Conservation (phyloP, 1,140 invertebrate genomes). For the Drosophila nigrodunni region DNA sequence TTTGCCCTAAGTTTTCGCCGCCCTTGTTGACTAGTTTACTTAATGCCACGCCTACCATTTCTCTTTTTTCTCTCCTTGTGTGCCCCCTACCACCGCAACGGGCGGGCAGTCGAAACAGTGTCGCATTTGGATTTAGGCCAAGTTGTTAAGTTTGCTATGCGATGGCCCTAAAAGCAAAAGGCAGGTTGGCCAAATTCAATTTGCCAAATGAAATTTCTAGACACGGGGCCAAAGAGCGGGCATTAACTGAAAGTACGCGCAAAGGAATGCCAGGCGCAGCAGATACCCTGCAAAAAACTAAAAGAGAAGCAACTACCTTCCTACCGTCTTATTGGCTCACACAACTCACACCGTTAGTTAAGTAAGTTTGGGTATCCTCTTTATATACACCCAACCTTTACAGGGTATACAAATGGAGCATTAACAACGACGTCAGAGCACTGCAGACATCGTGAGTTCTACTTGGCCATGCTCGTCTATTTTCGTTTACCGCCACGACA, state of each 20-base stretch:
- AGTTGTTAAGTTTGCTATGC: slow-evolving; percentile 49
- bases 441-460: slow-evolving; percentile 40
- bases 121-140: slow-evolving; percentile 60
- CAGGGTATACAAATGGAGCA: slow-evolving; percentile 37
- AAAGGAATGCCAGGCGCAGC: background rate
- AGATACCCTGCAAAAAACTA: slow-evolving; percentile 16
- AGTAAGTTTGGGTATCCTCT: background rate
- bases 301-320: too few relatives aligned
- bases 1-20: slow-evolving; percentile 32
- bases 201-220: slow-evolving; percentile 73
- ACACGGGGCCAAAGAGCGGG: slow-evolving; percentile 42
- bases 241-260: slow-evolving; percentile 14
- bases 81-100: background rate
- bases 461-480: slow-evolving; percentile 35
- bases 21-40: slow-evolving; percentile 61
- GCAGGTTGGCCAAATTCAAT: slow-evolving; percentile 74
- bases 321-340: too few relatives aligned
- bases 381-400: background rate
- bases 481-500: slow-evolving; percentile 33
- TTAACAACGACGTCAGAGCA: slow-evolving; percentile 35
- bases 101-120: background rate
- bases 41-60: slow-evolving; percentile 28
- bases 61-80: slow-evolving; percentile 16
- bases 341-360: background rate
- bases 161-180: slow-evolving; percentile 44